Percentiles rank a stretch among this genome's conserved stretches.
phyloP scores from a whole-genome alignment of 2,888 invertebrate genomes.

The Dynastes maya region DNA sequence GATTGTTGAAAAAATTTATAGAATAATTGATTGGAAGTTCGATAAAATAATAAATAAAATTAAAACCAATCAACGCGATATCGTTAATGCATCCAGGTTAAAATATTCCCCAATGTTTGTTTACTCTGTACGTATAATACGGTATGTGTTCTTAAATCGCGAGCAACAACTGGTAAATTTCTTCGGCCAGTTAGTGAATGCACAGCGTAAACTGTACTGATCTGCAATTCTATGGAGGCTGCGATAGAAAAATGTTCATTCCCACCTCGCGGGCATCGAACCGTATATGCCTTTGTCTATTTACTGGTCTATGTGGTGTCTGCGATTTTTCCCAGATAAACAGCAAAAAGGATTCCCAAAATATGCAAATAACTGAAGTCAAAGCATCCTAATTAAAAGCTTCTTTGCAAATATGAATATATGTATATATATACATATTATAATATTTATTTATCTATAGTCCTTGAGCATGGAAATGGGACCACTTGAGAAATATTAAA shows the following conservation, averaged over 20 bases:
- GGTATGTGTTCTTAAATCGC: slow-evolving; percentile 25
- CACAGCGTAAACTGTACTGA: slow-evolving; percentile 62
- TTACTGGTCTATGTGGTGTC: slow-evolving; percentile 35
- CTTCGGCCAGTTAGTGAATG: slow-evolving; percentile 60
- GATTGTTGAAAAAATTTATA: too few species aligned
- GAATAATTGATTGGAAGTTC: background rate
- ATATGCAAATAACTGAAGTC: background rate
- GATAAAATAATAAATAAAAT: background rate
- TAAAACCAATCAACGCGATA: background rate
- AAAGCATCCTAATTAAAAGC: background rate
- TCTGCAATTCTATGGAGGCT: slow-evolving; percentile 62
- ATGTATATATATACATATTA: background rate
- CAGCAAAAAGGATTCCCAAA: slow-evolving; percentile 18
- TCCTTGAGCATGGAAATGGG: too few species aligned
- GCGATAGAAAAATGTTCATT: slow-evolving; percentile 65
- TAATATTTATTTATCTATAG: too few species aligned
- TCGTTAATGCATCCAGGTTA: background rate
- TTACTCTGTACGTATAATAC: background rate
- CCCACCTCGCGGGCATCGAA: slow-evolving; percentile 65
- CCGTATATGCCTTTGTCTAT: slow-evolving; percentile 61
- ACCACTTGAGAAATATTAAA: too few species aligned
- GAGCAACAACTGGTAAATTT: slow-evolving; percentile 52
- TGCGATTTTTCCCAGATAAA: slow-evolving; percentile 26
- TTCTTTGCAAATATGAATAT: background rate
- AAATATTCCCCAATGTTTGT: background rate